phyloP scores from a whole-genome alignment of 2,113 vertebrate genomes.

The Silurus glanis region DNA sequence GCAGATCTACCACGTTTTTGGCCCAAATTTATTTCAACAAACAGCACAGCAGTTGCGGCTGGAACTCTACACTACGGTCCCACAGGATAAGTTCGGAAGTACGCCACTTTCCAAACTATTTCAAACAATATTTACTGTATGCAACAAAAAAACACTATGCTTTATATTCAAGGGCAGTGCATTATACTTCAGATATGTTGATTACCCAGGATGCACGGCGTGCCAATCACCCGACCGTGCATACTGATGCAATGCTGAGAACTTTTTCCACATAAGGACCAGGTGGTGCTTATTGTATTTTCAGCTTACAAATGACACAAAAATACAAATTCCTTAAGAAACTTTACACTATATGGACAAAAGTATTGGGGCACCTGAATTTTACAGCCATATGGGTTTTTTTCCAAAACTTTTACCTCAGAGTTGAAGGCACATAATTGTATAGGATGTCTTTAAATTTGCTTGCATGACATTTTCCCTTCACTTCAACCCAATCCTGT shows the following conservation, averaged over 20 bases:
- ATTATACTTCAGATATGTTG: not conserved
- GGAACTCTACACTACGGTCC: not conserved
- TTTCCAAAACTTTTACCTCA: no score
- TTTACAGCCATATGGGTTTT: no score
- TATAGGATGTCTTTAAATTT: no score
- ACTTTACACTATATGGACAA: no score
- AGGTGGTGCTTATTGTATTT: no score
- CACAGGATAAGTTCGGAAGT: not conserved
- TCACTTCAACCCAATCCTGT: no score
- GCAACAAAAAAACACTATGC: not conserved
- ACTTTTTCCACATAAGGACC: no score
- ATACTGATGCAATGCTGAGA: not conserved
- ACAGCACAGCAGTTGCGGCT: not conserved
- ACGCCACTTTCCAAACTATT: not conserved
- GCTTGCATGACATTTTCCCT: no score
- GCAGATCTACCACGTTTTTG: not conserved
- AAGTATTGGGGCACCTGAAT: no score
- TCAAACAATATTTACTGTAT: not conserved
- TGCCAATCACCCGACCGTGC: not conserved
- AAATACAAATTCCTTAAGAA: no score
- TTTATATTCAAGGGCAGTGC: not conserved
- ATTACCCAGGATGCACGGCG: not conserved
- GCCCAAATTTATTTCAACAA: constrained; percentile 18
- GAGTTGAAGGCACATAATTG: no score
- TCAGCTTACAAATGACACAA: no score